These are phyloP conservation scores for Pluvialis apricaria DNA, from an alignment of 2,113 vertebrate genomes.

Conservation along the genomic window DNA sequence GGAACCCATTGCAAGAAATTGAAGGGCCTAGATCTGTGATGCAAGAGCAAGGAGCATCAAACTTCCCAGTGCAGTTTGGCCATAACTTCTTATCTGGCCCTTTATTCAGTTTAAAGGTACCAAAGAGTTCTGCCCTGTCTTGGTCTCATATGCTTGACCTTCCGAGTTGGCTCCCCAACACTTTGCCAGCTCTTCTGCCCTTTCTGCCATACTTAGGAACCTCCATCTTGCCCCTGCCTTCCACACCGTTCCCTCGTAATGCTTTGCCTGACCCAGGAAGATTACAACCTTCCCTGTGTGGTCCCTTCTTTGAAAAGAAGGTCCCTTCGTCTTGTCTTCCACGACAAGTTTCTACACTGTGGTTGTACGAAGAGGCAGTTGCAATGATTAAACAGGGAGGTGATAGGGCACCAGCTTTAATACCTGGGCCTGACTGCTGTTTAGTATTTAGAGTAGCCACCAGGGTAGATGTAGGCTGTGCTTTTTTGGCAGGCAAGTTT, in stretches of 20 bases:
- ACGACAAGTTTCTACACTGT: not conserved
- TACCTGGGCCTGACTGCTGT: not conserved
- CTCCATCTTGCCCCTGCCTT: not conserved
- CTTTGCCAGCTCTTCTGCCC: not conserved
- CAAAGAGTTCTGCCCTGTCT: not conserved
- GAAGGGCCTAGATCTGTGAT: not conserved
- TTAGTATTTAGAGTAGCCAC: not conserved
- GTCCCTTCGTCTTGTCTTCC: not conserved
- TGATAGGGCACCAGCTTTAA: not conserved
- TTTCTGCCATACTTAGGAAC: not conserved
- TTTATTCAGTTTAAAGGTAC: not conserved
- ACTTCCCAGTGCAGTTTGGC: not conserved
- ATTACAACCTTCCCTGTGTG: not conserved
- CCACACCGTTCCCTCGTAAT: not conserved
- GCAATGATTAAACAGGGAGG: not conserved
- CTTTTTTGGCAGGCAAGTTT: not conserved
- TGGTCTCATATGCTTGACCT: not conserved
- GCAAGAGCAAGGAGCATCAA: not conserved
- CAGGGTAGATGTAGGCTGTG: not conserved
- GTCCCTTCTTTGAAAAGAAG: not conserved
- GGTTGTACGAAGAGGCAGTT: not conserved
- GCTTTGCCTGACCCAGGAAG: not conserved
- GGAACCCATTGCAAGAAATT: not conserved
- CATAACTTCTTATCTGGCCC: not conserved
- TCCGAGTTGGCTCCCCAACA: not conserved